Percentiles rank a stretch among this genome's conserved stretches.
Evolutionary conservation across 2,113 vertebrate species (phyloP).

Genomic region (Carassius carassius): DNA sequence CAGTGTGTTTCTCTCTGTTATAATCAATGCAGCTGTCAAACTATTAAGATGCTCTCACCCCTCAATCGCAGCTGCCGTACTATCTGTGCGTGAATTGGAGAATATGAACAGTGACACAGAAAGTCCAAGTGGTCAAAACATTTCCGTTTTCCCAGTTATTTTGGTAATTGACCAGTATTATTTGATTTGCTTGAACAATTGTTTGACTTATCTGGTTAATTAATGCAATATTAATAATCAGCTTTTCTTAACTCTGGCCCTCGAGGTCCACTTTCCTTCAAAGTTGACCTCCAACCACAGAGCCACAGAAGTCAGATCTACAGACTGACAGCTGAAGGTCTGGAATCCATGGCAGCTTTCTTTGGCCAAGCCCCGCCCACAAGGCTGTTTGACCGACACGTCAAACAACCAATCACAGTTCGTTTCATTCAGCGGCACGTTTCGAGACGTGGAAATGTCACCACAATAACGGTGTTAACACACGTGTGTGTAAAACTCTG

Average conservation of each 20-base stretch:
- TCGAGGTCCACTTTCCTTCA: no score
- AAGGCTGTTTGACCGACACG: no score
- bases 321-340: no score
- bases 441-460: no score
- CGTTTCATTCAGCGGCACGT: no score
- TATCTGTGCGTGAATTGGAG: neutral
- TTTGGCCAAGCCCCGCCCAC: no score
- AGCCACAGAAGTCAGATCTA: no score
- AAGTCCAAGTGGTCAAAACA: neutral
- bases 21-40: neutral
- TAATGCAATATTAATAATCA: neutral
- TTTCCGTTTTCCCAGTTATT: neutral
- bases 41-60: neutral
- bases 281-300: no score
- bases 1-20: neutral
- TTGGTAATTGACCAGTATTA: neutral
- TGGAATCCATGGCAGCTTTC: no score
- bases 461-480: no score
- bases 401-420: no score
- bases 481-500: no score
- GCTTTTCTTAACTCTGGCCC: neutral
- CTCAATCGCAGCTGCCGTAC: neutral
- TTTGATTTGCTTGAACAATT: neutral
- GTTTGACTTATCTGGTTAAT: neutral
- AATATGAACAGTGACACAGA: neutral